Conservation (phyloP, 2,797 vertebrate species). For the Poeciliopsis presidionis region DNA sequence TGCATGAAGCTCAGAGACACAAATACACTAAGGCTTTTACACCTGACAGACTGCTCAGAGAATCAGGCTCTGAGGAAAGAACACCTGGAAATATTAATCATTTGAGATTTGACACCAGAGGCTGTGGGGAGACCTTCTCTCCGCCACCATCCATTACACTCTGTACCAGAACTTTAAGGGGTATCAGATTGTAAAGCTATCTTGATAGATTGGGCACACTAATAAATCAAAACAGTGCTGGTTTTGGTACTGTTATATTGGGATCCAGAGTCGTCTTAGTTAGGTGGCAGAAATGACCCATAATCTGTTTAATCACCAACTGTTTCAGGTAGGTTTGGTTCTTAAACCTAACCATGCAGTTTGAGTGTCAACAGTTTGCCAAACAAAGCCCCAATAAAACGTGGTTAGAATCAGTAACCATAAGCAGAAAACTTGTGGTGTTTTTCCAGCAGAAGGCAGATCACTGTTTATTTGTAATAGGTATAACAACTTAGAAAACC, state of each 20-base stretch:
- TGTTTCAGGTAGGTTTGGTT: background rate
- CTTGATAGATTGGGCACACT: background rate
- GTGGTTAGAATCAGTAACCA: background rate
- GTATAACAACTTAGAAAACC: background rate
- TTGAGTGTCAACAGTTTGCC: background rate
- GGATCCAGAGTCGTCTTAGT: background rate
- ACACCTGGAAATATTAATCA: slow-evolving; percentile 8
- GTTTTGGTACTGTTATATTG: background rate
- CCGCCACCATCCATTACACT: background rate
- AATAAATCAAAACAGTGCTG: background rate
- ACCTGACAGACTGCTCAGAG: background rate
- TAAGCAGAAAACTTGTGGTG: background rate
- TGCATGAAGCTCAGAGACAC: slow-evolving; percentile 42
- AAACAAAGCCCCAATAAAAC: background rate
- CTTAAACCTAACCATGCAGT: background rate
- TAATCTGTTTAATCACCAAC: background rate
- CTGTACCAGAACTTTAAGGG: background rate
- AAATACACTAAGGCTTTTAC: background rate
- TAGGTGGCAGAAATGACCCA: too few relatives aligned
- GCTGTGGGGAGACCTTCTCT: background rate
- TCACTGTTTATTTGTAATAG: background rate
- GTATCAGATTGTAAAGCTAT: background rate
- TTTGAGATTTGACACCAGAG: slow-evolving; percentile 9
- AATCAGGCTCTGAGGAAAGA: background rate
- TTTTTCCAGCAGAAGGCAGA: background rate